Percentiles rank a stretch among this genome's conserved stretches.
Conservation (phyloP, 2,113 vertebrate genomes). For the Oryzias javanicus region DNA sequence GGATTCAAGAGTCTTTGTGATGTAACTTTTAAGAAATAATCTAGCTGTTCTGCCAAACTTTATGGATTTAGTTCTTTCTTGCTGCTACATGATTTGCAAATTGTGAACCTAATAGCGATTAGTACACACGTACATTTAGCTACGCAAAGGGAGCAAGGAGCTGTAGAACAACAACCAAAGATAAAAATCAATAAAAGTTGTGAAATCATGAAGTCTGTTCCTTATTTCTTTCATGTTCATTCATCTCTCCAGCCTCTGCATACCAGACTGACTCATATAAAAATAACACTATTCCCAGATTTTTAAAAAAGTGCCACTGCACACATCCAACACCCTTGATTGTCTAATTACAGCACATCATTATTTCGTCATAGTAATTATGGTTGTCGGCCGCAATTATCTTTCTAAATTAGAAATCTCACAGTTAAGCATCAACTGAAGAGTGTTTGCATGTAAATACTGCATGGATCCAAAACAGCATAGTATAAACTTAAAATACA, state of each 20-base stretch:
- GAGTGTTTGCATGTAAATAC: not conserved
- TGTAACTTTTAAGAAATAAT: conserved; percentile 3
- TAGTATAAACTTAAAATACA: not conserved
- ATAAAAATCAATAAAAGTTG: conserved; percentile 21
- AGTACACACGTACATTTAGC: not conserved
- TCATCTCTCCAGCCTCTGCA: not conserved
- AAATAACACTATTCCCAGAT: conserved; percentile 4
- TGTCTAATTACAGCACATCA: conserved; percentile 11
- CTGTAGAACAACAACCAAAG: not conserved
- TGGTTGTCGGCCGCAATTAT: conserved; percentile 31
- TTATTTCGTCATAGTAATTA: conserved; percentile 21
- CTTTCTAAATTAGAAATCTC: conserved; percentile 16
- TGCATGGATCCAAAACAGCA: not conserved
- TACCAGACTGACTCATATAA: conserved; percentile 7
- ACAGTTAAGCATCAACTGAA: not conserved
- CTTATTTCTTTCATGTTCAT: not conserved
- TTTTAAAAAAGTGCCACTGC: not conserved
- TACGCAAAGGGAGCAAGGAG: not conserved
- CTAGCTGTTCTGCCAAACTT: not conserved
- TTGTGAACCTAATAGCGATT: not conserved
- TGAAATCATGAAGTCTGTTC: conserved; percentile 20
- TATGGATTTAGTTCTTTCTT: conserved; percentile 20
- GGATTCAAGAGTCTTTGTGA: no score
- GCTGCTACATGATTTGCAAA: not conserved
- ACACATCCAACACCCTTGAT: not conserved